Base-by-base conservation (phyloP, 1,140 invertebrate species). In the Potamilus streckersoni region DNA sequence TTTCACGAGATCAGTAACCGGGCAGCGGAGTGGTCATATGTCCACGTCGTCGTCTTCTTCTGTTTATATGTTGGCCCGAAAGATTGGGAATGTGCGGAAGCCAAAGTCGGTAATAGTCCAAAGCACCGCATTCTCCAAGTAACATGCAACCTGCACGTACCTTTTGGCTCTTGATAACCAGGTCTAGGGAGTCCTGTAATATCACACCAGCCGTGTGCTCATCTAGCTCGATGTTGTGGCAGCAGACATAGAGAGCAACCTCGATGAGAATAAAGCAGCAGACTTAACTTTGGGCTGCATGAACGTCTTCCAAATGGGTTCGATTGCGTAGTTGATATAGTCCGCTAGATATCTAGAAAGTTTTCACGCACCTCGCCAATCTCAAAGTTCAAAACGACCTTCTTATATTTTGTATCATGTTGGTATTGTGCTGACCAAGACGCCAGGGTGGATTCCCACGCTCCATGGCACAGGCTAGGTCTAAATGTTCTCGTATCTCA, bases 321-420 rank as follows among this genome's bases (percentile, higher is more conserved):
- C 64, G 64, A 2, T 66, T 31, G 19, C 2, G 64, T n/a, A 3
- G 3, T 69, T 2, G 23, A 56, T 55, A 8, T 69, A 69, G 49
- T 69, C 19, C 3, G 55, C 49, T 19, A 69, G 68, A 55, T 69
- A 17, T n/a, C n/a, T 15, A 3, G 2, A 31, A 38, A 38, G 4
- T 1, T 8, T 15, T 66, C 16, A 6, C 6, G 64, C n/a, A 66
- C 27, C 64, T 66, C 19, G 17, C 64, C 38, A 69, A 38, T 12
- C 55, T 69, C 68, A 55, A 69, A 69, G 49, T 69, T 69, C 31
- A 38, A 69, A n/a, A 69, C 23, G 17, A 69, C 31, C 55, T 69
- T 69, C 12, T 69, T 69, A 38, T 56, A 69, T 38, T 8, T 4
- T 38, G 38, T 38, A 38, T 38, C 38, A 2, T 2, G 38, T 8